These are phyloP conservation scores for Prunella himalayana DNA, from an alignment of 2,113 vertebrate genomes.

Conservation along the genomic window DNA sequence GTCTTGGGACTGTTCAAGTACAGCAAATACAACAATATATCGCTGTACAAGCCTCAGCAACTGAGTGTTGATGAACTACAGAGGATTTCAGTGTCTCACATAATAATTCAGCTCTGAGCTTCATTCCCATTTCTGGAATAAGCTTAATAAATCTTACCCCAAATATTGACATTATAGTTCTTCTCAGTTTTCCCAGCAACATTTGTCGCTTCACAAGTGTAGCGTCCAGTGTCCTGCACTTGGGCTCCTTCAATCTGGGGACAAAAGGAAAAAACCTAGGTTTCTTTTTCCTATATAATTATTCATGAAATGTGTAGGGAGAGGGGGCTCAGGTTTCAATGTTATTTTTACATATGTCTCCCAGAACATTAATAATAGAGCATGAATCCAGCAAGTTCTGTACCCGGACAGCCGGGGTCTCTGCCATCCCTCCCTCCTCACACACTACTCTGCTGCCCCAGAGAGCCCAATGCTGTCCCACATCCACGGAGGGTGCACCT, in stretches of 20 bases:
- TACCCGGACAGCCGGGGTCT: fast-evolving
- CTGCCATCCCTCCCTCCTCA: background rate
- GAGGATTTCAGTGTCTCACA: background rate
- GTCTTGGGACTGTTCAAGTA: background rate
- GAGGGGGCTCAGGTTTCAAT: background rate
- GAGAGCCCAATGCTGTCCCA: background rate
- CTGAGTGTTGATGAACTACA: background rate
- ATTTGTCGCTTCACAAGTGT: conserved; percentile 93
- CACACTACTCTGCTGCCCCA: no score
- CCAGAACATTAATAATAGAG: background rate
- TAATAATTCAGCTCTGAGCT: background rate
- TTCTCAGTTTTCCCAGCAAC: conserved; percentile 94
- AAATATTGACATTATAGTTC: conserved; percentile 94
- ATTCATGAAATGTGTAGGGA: background rate
- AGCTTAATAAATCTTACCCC: conserved; percentile 79
- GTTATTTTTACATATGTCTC: background rate
- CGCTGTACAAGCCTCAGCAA: background rate
- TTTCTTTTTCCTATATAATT: background rate
- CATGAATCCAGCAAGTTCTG: background rate
- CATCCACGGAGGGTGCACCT: fast-evolving
- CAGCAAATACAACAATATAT: background rate
- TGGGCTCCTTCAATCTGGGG: conserved; percentile 84
- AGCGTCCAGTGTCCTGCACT: conserved; percentile 88
- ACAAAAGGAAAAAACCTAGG: background rate
- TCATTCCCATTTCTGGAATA: background rate